Conservation (phyloP, 2,797 vertebrate species). For the Sebastes baramenuke region DNA sequence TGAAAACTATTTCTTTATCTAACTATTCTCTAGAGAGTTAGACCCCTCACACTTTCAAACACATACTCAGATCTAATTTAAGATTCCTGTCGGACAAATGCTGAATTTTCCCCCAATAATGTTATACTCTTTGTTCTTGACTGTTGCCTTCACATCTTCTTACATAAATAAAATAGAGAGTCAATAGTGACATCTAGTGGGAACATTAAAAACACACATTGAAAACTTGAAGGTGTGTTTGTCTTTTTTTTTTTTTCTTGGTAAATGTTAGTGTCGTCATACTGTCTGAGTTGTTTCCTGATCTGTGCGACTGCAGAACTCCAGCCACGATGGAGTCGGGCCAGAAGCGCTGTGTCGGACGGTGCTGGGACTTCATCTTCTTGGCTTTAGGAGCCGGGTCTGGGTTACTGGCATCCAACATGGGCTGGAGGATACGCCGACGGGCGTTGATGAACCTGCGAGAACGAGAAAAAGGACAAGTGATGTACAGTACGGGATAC, state of each 20-base stretch:
- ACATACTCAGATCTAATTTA: background rate
- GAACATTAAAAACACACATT: background rate
- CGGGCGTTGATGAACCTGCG: conserved; percentile 97
- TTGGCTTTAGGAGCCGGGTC: conserved; percentile 97
- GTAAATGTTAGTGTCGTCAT: conserved; percentile 42
- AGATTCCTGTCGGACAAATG: background rate
- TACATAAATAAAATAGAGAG: background rate
- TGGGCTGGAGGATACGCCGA: conserved; percentile 96
- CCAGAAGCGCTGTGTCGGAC: conserved; percentile 98
- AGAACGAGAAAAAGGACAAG: background rate
- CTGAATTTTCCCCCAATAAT: background rate
- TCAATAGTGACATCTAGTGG: conserved; percentile 55
- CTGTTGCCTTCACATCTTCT: background rate
- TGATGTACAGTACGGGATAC: background rate
- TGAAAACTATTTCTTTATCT: background rate
- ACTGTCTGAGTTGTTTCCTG: conserved; percentile 91
- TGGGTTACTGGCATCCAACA: conserved; percentile 98
- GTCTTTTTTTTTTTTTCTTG: background rate
- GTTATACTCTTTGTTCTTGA: background rate
- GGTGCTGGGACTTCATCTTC: conserved; percentile 99
- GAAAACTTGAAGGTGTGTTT: background rate
- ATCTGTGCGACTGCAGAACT: conserved; percentile 92
- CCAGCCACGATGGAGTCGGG: conserved; percentile 97
- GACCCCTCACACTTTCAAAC: background rate
- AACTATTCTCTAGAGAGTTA: background rate